These are phyloP conservation scores for Dipodomys spectabilis DNA, from an alignment of 2,113 vertebrate genomes.

Conservation along the genomic window DNA sequence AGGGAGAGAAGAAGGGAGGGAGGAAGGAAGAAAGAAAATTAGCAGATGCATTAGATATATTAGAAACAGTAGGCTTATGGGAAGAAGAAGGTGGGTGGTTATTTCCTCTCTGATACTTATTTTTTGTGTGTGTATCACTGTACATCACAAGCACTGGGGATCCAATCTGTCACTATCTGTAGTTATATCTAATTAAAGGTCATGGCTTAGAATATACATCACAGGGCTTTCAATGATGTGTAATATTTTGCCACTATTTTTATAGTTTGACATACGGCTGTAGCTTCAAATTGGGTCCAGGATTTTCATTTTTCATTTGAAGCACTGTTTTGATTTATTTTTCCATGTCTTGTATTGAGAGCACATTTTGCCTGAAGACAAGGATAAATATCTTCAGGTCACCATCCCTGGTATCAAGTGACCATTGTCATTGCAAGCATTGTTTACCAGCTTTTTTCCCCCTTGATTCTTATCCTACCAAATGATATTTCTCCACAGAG, in stretches of 20 bases:
- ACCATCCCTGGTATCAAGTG: neutral
- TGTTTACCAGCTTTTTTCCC: neutral
- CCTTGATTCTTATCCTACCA: neutral
- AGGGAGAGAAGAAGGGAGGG: too few species aligned
- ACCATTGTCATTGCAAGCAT: neutral
- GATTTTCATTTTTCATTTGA: conserved; percentile 37
- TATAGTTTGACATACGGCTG: neutral
- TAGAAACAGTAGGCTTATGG: neutral
- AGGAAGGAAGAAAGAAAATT: too few species aligned
- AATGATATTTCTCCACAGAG: neutral
- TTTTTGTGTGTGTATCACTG: neutral
- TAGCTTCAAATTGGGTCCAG: neutral
- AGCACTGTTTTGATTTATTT: conserved; percentile 1
- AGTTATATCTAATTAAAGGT: conserved; percentile 57
- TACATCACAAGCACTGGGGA: conserved; percentile 2
- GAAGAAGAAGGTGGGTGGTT: neutral
- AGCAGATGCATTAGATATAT: too few species aligned
- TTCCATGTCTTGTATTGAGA: conserved; percentile 9
- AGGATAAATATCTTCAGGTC: neutral
- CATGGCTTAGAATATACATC: conserved; percentile 44
- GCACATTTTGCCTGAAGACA: conserved; percentile 33
- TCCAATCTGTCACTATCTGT: neutral
- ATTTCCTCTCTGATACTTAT: neutral
- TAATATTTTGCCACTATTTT: conserved; percentile 26
- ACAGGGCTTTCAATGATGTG: neutral